A percentile compares a stretch with the other conserved stretches of the same genome.
phyloP scores from a whole-genome alignment of 2,888 invertebrate genomes.

The Pimpla rufipes region DNA sequence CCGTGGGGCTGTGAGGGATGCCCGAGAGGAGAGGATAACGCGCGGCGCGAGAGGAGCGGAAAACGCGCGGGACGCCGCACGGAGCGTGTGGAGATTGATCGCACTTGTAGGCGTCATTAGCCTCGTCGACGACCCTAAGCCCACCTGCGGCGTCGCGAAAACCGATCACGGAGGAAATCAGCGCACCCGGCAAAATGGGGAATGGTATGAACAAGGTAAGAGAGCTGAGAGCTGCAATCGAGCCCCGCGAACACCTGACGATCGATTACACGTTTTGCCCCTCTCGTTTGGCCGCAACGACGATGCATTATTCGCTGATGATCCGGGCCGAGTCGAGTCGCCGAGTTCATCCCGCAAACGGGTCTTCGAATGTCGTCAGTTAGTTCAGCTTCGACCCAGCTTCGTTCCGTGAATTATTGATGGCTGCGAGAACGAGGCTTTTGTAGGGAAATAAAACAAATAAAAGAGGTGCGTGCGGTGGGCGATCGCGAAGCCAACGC shows the following conservation, averaged over 20 bases:
- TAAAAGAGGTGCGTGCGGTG: not conserved
- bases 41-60: constrained; percentile 10
- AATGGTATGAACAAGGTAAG: constrained; percentile 96
- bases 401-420: not conserved
- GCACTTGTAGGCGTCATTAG: constrained; percentile 39
- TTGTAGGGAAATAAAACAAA: not conserved
- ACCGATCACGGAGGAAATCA: constrained; percentile 58
- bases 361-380: too few relatives aligned
- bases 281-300: too few relatives aligned
- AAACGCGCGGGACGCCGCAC: constrained; percentile 30
- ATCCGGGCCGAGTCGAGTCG: not conserved
- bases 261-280: constrained; percentile 18
- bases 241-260: constrained; percentile 15
- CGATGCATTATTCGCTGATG: not conserved
- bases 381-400: too few relatives aligned
- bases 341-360: too few relatives aligned
- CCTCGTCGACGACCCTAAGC: constrained; percentile 12
- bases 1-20: constrained; percentile 50
- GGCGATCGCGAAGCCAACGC: not conserved
- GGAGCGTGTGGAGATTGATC: constrained; percentile 56
- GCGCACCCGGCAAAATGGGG: constrained; percentile 88
- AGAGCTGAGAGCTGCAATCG: constrained; percentile 44
- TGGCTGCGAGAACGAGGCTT: not conserved
- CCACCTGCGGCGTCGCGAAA: constrained; percentile 11
- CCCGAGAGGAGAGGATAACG: not conserved